These are phyloP conservation scores for Phlogophora meticulosa DNA, from an alignment of 2,888 invertebrate species.

Conservation along the genomic window DNA sequence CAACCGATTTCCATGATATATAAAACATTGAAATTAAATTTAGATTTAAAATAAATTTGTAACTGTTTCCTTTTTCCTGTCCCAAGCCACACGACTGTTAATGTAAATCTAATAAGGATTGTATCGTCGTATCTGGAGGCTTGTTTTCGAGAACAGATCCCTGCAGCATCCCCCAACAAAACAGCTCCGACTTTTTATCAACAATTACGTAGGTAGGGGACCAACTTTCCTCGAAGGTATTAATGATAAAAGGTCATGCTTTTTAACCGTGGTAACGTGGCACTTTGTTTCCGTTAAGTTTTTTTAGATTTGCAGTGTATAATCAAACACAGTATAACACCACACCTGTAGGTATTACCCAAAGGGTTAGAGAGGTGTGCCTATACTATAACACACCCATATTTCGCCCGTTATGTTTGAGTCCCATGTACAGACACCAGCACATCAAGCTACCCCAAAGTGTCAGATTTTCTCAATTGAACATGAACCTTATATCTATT, in stretches of 20 bases:
- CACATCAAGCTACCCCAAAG: too few species aligned
- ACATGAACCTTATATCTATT: too few species aligned
- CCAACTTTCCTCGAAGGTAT: not conserved
- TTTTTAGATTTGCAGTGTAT: not conserved
- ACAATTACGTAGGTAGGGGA: slow-evolving; percentile 41
- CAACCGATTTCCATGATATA: too few species aligned
- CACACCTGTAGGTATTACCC: too few species aligned
- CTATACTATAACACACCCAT: too few species aligned
- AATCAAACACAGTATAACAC: too few species aligned
- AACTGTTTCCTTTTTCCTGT: slow-evolving; percentile 26
- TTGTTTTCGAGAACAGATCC: slow-evolving; percentile 64
- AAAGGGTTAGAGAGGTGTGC: too few species aligned
- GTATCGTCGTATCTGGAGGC: slow-evolving; percentile 65
- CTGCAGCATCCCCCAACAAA: slow-evolving; percentile 23
- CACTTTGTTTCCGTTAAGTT: not conserved
- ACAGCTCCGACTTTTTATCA: slow-evolving; percentile 42
- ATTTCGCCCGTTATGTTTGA: too few species aligned
- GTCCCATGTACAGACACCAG: too few species aligned
- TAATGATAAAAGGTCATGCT: not conserved
- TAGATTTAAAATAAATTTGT: too few species aligned
- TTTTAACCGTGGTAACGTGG: slow-evolving; percentile 23
- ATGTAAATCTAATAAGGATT: slow-evolving; percentile 76
- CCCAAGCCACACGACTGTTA: slow-evolving; percentile 61
- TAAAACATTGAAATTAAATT: too few species aligned
- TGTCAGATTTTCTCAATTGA: too few species aligned